Conservation (phyloP, 2,888 invertebrate species). For the Orchesellides sinensis region DNA sequence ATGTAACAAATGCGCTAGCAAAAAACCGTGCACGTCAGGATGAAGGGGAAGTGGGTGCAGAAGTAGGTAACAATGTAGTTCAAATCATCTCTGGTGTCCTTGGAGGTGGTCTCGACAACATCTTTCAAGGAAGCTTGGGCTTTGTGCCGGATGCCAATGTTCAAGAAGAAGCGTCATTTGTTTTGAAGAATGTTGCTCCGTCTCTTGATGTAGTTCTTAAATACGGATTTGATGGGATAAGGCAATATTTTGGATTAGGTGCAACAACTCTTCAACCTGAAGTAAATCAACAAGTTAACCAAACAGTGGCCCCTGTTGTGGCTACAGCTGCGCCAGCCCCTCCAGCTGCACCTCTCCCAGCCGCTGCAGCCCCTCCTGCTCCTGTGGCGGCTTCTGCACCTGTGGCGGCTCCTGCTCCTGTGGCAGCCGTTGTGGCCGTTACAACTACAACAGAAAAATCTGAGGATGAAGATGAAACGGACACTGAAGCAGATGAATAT, state of each 20-base stretch:
- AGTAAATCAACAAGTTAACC: slow-evolving; percentile 2
- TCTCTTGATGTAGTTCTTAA: slow-evolving; percentile 28
- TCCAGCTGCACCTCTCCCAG: not conserved
- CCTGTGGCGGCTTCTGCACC: not conserved
- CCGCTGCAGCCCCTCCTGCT: not conserved
- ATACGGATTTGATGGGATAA: slow-evolving; percentile 32
- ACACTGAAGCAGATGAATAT: no score
- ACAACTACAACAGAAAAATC: no score
- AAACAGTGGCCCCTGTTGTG: not conserved
- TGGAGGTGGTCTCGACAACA: slow-evolving; percentile 36
- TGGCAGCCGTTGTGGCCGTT: no score
- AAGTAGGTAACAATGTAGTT: slow-evolving; percentile 29
- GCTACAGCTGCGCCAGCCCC: not conserved
- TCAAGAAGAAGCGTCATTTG: slow-evolving; percentile 22
- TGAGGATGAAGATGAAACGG: no score
- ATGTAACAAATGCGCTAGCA: not conserved
- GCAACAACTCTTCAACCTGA: slow-evolving; percentile 5
- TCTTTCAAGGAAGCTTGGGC: slow-evolving; percentile 29
- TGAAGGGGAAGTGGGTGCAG: slow-evolving; percentile 5
- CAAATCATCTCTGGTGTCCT: slow-evolving; percentile 37
- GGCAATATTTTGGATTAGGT: slow-evolving; percentile 39
- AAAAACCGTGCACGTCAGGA: slow-evolving; percentile 9
- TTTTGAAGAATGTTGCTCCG: slow-evolving; percentile 40
- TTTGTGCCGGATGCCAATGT: slow-evolving; percentile 11
- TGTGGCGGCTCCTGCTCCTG: no score